Percentiles rank a stretch among this genome's conserved stretches.
These are phyloP conservation scores for Camponotus fellah DNA, from an alignment of 2,888 invertebrate genomes.

Conservation along the genomic window DNA sequence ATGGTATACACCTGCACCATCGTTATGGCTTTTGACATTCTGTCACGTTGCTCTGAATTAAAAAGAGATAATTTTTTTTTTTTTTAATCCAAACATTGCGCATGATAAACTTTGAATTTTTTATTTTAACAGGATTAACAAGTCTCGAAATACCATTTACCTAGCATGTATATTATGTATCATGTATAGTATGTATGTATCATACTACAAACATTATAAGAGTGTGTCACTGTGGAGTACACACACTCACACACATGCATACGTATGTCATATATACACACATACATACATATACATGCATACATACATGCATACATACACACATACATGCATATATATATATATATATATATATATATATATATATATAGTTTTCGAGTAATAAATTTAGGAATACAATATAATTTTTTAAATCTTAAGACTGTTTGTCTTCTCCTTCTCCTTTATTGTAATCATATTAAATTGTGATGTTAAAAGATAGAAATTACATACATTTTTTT, in stretches of 20 bases:
- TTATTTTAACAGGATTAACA: slow-evolving; percentile 5
- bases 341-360: no score
- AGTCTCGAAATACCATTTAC: background rate
- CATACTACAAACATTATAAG: no score
- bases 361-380: background rate
- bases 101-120: slow-evolving; percentile 30
- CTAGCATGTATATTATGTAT: background rate
- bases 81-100: slow-evolving; percentile 22
- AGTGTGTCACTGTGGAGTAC: no score
- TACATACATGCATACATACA: no score
- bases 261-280: no score
- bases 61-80: slow-evolving; percentile 3
- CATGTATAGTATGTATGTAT: no score
- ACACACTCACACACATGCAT: no score
- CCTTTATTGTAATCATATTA: background rate
- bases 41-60: slow-evolving; percentile 31
- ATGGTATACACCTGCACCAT: slow-evolving; percentile 48
- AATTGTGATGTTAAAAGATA: background rate
- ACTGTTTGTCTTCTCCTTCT: background rate
- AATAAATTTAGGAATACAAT: background rate
- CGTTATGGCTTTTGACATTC: slow-evolving; percentile 62
- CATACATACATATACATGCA: no score
- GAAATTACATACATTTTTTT: background rate
- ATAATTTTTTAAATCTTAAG: background rate
- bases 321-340: no score